Conservation (phyloP, 2,797 vertebrate species). For the Manis crassicaudata region DNA sequence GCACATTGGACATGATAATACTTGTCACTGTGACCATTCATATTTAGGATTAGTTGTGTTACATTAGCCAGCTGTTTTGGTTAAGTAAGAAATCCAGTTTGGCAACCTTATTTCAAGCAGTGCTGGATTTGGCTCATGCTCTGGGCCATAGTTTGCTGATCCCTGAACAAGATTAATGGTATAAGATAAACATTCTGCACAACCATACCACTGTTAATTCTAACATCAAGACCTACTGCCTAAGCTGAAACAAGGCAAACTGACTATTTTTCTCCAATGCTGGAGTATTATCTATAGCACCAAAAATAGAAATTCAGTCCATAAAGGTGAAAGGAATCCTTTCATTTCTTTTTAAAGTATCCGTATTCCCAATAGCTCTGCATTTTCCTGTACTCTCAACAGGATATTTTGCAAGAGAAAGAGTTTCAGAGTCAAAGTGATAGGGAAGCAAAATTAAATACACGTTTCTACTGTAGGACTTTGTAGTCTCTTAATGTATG, state of each 20-base stretch:
- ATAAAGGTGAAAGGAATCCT: not conserved
- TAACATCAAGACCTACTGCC: not conserved
- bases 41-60: not conserved
- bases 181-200: not conserved
- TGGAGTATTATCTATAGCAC: not conserved
- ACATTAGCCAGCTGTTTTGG: not conserved
- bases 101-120: not conserved
- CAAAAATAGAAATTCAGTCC: not conserved
- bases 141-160: not conserved
- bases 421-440: not conserved
- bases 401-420: not conserved
- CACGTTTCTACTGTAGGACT: not conserved
- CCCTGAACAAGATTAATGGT: not conserved
- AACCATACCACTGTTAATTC: not conserved
- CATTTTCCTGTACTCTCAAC: not conserved
- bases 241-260: not conserved
- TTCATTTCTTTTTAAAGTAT: not conserved
- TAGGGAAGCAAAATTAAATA: not conserved
- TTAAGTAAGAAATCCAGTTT: slow-evolving; percentile 17
- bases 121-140: not conserved
- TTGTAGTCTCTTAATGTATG: not conserved
- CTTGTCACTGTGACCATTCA: not conserved
- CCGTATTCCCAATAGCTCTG: not conserved
- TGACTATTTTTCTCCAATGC: not conserved
- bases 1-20: too few species aligned